Evolutionary conservation across 2,888 invertebrate species (phyloP).

Genomic region (Papilio protenor): DNA sequence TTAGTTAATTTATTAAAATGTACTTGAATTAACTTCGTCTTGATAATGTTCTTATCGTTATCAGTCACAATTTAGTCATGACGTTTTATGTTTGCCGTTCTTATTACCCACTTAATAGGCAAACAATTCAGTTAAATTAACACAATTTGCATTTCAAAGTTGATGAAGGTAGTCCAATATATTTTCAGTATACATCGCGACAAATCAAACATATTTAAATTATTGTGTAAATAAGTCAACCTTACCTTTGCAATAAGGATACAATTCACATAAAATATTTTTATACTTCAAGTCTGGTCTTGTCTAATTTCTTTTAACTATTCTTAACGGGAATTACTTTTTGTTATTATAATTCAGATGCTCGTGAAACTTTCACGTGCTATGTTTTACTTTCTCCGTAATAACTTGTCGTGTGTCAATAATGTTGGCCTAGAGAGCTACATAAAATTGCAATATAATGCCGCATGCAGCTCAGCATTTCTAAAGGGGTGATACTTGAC

Average conservation of each 20-base stretch:
- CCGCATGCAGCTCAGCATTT: constrained; percentile 21
- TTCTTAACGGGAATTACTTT: background rate
- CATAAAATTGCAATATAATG: constrained; percentile 31
- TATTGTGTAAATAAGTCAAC: background rate
- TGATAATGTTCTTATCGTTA: constrained; percentile 42
- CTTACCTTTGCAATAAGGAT: background rate
- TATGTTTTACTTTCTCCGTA: constrained; percentile 38
- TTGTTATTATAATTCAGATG: constrained; percentile 36
- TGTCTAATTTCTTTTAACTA: background rate
- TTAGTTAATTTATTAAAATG: constrained; percentile 18
- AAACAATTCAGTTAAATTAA: constrained; percentile 23
- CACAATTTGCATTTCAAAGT: background rate
- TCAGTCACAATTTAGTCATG: constrained; percentile 34
- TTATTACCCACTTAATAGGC: constrained; percentile 39
- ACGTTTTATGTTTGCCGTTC: constrained; percentile 34
- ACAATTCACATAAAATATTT: background rate
- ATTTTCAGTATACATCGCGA: background rate
- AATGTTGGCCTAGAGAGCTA: constrained; percentile 36
- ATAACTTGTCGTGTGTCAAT: constrained; percentile 40
- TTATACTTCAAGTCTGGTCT: background rate
- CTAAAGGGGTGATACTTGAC: background rate
- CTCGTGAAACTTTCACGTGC: constrained; percentile 41
- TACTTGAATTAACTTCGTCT: background rate
- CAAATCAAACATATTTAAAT: background rate
- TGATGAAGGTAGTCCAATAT: constrained; percentile 15